Conservation (phyloP, 2,113 vertebrate species). For the Pteruthius melanotis region DNA sequence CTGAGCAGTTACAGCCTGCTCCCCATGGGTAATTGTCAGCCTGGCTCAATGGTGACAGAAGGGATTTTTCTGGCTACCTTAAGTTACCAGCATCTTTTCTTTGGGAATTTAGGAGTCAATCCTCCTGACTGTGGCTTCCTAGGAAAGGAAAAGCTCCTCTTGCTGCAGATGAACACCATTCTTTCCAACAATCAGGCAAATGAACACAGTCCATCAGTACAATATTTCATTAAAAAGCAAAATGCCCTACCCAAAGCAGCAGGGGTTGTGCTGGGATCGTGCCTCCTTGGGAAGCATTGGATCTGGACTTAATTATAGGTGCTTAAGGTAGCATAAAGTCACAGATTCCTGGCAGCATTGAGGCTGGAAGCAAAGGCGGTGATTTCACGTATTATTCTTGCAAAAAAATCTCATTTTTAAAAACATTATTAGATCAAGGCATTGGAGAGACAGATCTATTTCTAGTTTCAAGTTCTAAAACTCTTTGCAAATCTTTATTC, state of each 20-base stretch:
- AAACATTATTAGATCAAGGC: neutral
- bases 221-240: neutral
- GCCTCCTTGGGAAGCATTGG: neutral
- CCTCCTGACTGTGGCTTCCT: conserved; percentile 19
- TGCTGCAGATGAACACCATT: neutral
- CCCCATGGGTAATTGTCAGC: neutral
- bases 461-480: neutral
- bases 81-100: neutral
- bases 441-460: neutral
- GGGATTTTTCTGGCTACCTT: neutral
- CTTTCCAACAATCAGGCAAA: neutral
- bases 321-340: neutral
- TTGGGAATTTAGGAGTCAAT: conserved; percentile 1
- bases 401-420: neutral
- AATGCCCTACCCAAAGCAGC: neutral
- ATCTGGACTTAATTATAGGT: neutral
- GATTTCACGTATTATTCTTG: neutral
- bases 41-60: neutral
- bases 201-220: neutral
- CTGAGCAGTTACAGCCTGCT: neutral
- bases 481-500: conserved; percentile 33
- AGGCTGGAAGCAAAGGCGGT: neutral
- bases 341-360: neutral
- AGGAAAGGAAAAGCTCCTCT: neutral
- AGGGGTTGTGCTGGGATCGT: neutral